Base-by-base conservation (phyloP, 2,113 vertebrate genomes). In the Sapayoa aenigma region DNA sequence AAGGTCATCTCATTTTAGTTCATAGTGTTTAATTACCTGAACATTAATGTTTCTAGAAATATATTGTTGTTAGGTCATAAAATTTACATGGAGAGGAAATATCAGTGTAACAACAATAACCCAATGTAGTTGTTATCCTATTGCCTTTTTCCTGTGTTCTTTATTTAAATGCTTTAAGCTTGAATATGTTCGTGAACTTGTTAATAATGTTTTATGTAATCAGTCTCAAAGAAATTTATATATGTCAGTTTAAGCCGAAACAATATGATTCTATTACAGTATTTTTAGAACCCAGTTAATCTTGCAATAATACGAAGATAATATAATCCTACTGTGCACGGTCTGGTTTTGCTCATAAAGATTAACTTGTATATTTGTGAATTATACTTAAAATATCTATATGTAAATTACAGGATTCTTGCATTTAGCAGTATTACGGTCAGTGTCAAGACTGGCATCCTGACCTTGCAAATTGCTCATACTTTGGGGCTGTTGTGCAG, bases 261-360 rank as follows among this genome's bases (percentile, higher is more conserved):
- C 24, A 56, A 9, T 80, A 31, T 53, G 41, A 14, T 53, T 89
- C 55, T 56, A 30, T n/a, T 87, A 17, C 6, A 30, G 21, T 91
- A 59, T 88, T 95, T 89, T 69, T 80, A 88, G 78, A 95, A 86
- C 41, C 28, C 63, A 77, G 44, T 46, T 92, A 86, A 79, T 83
- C 59, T 91, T 52, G 11, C 17, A 50, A 25, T 80, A 88, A 84
- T 88, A 7, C 25, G 28, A 44, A 87, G 16, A 49, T 89, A 58
- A 35, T 22, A 33, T 30, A 53, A 59, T 63, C 16, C 27, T 86
- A 28, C 33, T 18, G 16, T 80, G 23, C 72, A 24, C 56, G 73
- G 27, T 91, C 89, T 78, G 1, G 30, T 87, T 90, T 87, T 87
- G 18, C 24, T 85, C 8, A 21, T 66, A 25, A 88, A 62, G 28